A percentile compares a stretch with the other conserved stretches of the same genome.
These are phyloP conservation scores for Pseudochirops cupreus DNA, from an alignment of 2,797 vertebrate species.

Conservation along the genomic window DNA sequence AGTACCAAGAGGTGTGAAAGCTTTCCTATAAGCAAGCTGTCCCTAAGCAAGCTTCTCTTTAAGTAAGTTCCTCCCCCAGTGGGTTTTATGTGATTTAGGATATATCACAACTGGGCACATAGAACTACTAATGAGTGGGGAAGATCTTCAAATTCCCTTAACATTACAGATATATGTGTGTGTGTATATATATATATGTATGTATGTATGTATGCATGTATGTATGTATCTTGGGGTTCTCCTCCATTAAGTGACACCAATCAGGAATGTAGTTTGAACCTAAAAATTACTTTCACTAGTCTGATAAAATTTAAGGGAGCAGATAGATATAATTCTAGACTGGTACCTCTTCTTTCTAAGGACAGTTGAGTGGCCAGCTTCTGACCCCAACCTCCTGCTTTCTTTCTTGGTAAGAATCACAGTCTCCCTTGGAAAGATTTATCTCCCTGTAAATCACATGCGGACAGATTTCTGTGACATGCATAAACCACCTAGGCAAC, in stretches of 20 bases:
- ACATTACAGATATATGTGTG: too few species aligned
- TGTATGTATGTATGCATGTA: too few species aligned
- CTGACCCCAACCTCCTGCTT: not conserved
- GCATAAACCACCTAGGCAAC: not conserved
- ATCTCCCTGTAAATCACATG: not conserved
- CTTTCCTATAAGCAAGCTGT: too few species aligned
- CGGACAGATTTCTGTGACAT: not conserved
- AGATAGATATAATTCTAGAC: not conserved
- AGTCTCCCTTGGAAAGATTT: not conserved
- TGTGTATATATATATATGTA: too few species aligned
- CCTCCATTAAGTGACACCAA: not conserved
- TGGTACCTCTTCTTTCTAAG: not conserved
- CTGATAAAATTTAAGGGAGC: not conserved
- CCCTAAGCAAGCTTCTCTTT: too few species aligned
- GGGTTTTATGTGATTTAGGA: too few species aligned
- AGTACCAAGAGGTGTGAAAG: too few species aligned
- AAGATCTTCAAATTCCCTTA: too few species aligned
- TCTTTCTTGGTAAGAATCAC: not conserved
- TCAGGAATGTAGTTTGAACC: not conserved
- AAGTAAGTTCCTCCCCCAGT: too few species aligned
- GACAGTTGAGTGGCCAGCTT: not conserved
- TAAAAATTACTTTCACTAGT: not conserved
- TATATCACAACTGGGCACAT: too few species aligned
- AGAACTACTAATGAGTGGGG: too few species aligned
- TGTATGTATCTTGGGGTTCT: not conserved